Conservation (phyloP, 2,113 vertebrate genomes). For the Peromyscus maniculatus region DNA sequence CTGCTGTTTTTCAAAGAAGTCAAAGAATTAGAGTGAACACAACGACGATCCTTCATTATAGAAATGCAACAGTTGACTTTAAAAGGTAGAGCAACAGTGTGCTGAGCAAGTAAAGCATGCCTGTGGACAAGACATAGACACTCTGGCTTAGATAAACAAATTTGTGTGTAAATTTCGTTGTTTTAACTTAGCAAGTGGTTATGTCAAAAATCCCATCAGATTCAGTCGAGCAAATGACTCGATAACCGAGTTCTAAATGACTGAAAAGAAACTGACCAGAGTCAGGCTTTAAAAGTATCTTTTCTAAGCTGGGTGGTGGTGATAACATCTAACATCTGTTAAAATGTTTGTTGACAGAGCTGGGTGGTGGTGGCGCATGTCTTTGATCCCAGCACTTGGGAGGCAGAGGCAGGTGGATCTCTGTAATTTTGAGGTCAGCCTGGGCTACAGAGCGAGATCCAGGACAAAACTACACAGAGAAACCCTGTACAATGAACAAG, state of each 20-base stretch:
- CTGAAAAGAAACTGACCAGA: constrained; percentile 75
- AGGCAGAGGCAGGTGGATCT: no score
- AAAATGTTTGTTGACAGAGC: not conserved
- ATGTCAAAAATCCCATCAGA: constrained; percentile 66
- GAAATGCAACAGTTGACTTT: not conserved
- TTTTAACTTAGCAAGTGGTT: constrained; percentile 66
- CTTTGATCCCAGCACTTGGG: no score
- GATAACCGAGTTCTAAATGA: constrained; percentile 80
- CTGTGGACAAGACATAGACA: not conserved
- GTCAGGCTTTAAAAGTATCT: constrained; percentile 74
- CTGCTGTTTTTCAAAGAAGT: not conserved
- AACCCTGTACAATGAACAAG: no score
- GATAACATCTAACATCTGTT: not conserved
- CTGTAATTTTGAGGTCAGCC: no score
- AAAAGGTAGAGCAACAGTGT: not conserved
- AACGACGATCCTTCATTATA: not conserved
- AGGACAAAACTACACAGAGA: no score
- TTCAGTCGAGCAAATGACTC: constrained; percentile 62
- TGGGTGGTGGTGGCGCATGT: no score
- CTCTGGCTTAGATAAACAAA: not conserved
- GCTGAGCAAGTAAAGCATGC: not conserved
- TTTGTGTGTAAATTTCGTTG: constrained; percentile 38
- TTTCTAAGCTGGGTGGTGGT: constrained; percentile 63
- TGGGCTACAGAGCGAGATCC: no score
- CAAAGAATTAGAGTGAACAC: not conserved